phyloP scores from a whole-genome alignment of 2,797 vertebrate genomes.

The Megaceryle alcyon region DNA sequence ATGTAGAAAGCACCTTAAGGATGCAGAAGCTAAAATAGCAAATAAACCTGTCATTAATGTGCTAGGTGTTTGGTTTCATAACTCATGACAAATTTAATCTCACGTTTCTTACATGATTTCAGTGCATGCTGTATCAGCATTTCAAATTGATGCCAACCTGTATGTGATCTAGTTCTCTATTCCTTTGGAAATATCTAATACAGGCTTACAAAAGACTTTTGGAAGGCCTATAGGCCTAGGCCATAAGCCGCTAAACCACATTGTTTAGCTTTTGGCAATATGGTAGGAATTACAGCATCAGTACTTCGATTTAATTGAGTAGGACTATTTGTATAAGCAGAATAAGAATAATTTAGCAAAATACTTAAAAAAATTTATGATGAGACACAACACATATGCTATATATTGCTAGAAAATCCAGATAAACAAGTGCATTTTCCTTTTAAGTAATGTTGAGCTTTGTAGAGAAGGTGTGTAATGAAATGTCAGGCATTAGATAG shows the following conservation, averaged over 20 bases:
- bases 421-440: background rate
- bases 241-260: background rate
- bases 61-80: background rate
- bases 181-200: slow-evolving; percentile 12
- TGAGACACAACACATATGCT: background rate
- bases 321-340: background rate
- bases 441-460: background rate
- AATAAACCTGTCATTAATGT: background rate
- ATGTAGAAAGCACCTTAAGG: background rate
- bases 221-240: background rate
- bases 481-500: background rate
- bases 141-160: slow-evolving; percentile 2
- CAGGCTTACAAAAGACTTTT: background rate
- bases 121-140: background rate
- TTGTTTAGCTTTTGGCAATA: background rate
- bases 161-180: background rate
- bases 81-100: background rate
- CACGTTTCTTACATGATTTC: background rate
- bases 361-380: background rate
- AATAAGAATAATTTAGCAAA: background rate
- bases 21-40: background rate
- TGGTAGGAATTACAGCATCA: background rate
- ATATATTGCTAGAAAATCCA: background rate
- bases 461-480: background rate
- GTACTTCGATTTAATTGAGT: background rate